Percentiles rank a stretch among this genome's conserved stretches.
Evolutionary conservation across 2,888 invertebrate species (phyloP).

Genomic region (Tricholauxania praeusta): DNA sequence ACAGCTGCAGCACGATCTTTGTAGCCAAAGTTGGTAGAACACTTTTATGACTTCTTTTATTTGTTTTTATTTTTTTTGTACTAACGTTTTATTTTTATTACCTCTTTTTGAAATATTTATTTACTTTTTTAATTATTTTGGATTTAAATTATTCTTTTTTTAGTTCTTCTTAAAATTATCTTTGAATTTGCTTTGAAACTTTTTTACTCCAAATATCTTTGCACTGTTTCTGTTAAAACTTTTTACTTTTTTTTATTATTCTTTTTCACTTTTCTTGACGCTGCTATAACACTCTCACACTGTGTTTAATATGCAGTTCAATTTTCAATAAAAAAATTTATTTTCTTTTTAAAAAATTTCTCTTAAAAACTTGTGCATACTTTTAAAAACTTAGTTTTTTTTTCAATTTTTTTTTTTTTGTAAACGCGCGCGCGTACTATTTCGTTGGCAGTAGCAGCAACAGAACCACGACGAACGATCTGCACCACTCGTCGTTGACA

Average conservation of each 20-base stretch:
- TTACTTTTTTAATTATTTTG: too few species aligned
- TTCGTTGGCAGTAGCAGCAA: not conserved
- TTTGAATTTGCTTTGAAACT: not conserved
- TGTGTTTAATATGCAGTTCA: not conserved
- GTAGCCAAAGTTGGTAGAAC: not conserved
- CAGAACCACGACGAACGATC: constrained; percentile 31
- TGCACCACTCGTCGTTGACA: constrained; percentile 21
- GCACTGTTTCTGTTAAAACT: too few species aligned
- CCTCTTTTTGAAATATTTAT: too few species aligned
- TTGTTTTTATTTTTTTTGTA: too few species aligned
- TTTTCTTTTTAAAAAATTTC: not conserved
- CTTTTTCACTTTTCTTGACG: too few species aligned
- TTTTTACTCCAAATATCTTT: too few species aligned
- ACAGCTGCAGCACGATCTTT: constrained; percentile 6
- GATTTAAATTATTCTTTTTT: not conserved
- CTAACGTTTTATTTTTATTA: too few species aligned
- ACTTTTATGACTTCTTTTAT: constrained; percentile 16
- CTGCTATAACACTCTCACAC: too few species aligned
- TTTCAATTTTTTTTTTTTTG: not conserved
- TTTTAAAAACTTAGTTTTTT: not conserved
- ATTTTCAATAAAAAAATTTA: not conserved
- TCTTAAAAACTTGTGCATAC: not conserved
- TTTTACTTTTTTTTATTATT: too few species aligned
- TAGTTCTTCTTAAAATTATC: not conserved
- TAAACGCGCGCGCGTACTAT: constrained; percentile 6